Evolutionary conservation across 2,888 invertebrate species (phyloP).

Genomic region (Noctua fimbriata): DNA sequence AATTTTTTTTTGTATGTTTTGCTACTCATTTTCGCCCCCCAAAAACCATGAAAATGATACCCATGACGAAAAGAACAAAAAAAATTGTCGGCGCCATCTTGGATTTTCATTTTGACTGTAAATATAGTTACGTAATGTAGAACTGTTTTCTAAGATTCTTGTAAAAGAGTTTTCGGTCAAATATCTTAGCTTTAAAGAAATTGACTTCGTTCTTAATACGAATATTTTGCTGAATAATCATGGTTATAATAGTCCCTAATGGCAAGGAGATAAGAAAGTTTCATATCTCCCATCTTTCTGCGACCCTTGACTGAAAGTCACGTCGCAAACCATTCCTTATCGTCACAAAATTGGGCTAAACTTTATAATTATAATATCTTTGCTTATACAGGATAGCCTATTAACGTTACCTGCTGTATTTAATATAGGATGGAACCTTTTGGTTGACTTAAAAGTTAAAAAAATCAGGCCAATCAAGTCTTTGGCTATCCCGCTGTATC

Average conservation of each 20-base stretch:
- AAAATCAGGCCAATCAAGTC: background rate
- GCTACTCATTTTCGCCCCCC: no score
- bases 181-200: background rate
- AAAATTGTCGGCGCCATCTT: no score
- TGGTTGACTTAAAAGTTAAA: background rate
- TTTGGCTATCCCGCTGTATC: background rate
- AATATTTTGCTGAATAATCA: constrained; percentile 8
- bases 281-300: constrained; percentile 33
- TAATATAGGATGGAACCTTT: background rate
- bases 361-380: constrained; percentile 7
- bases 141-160: background rate
- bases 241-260: constrained; percentile 16
- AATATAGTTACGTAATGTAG: background rate
- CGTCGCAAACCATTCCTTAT: background rate
- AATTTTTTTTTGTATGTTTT: no score
- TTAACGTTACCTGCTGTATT: no score
- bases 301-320: constrained; percentile 7
- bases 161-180: background rate
- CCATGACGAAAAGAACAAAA: no score
- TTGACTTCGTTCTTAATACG: background rate
- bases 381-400: background rate
- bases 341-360: constrained; percentile 11
- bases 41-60: no score
- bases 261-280: constrained; percentile 11
- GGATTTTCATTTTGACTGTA: no score